Conservation (phyloP, 2,113 vertebrate genomes). For the Caranx melampygus region DNA sequence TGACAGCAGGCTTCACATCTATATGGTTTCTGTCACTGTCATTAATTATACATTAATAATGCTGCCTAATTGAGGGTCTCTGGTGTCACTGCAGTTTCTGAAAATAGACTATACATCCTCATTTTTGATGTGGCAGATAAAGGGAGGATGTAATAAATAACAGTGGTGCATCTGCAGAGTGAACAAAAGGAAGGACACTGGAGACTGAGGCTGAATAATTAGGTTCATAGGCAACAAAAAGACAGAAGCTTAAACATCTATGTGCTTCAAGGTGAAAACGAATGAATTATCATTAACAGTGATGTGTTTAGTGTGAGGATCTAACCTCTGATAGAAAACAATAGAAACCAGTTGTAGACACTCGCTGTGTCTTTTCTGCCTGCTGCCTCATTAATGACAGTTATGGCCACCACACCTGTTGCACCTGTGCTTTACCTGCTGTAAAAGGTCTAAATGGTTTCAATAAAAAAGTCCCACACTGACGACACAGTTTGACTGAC, state of each 20-base stretch:
- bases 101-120: not conserved
- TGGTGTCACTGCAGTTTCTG: not conserved
- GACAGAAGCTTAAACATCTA: too few species aligned
- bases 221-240: too few species aligned
- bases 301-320: too few species aligned
- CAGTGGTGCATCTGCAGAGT: not conserved
- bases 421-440: too few species aligned
- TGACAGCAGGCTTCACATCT: not conserved
- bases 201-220: not conserved
- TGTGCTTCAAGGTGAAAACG: too few species aligned
- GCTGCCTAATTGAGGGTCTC: not conserved
- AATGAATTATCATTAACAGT: too few species aligned
- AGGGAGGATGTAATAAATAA: not conserved
- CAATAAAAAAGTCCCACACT: not conserved
- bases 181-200: not conserved
- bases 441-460: not conserved
- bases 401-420: too few species aligned
- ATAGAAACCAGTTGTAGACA: too few species aligned
- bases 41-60: not conserved
- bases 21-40: not conserved
- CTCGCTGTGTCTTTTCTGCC: too few species aligned
- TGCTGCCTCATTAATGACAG: too few species aligned
- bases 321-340: too few species aligned
- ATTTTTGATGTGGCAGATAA: not conserved
- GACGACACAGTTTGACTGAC: not conserved